phyloP scores from a whole-genome alignment of 2,797 vertebrate species.

The Ceyx erithaca region DNA sequence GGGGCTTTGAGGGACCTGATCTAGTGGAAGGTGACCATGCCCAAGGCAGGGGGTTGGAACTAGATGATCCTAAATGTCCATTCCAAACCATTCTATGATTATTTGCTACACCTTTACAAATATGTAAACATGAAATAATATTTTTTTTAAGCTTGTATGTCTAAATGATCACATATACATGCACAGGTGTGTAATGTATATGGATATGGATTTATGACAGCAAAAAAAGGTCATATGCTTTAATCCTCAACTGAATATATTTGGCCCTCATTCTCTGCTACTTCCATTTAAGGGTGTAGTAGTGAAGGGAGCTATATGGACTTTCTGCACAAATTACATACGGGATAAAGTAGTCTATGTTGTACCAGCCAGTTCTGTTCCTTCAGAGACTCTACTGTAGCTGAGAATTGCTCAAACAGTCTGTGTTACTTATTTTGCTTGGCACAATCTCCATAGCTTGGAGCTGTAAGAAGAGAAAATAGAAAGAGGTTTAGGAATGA shows the following conservation, averaged over 20 bases:
- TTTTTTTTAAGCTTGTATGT: background rate
- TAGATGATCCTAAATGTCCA: background rate
- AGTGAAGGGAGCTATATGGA: background rate
- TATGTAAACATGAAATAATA: background rate
- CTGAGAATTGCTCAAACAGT: slow-evolving; percentile 44
- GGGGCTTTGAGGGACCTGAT: background rate
- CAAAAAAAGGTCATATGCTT: background rate
- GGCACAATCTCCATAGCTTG: slow-evolving; percentile 34
- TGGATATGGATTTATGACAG: background rate
- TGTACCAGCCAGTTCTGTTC: slow-evolving; percentile 50
- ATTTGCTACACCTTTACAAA: background rate
- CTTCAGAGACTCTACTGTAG: slow-evolving; percentile 43
- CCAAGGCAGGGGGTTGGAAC: background rate
- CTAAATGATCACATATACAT: background rate
- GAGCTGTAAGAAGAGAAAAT: slow-evolving; percentile 47
- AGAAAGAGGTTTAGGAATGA: slow-evolving; percentile 48
- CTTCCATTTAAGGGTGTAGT: slow-evolving; percentile 32
- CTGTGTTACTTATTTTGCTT: slow-evolving; percentile 65
- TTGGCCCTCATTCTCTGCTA: background rate
- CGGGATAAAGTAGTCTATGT: slow-evolving; percentile 35
- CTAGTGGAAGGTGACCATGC: background rate
- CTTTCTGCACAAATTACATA: slow-evolving; percentile 14
- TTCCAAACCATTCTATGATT: background rate
- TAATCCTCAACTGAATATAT: background rate
- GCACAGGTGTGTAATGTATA: background rate